These are phyloP conservation scores for Emydura subglobosa DNA, from an alignment of 2,113 vertebrate genomes.

Conservation along the genomic window DNA sequence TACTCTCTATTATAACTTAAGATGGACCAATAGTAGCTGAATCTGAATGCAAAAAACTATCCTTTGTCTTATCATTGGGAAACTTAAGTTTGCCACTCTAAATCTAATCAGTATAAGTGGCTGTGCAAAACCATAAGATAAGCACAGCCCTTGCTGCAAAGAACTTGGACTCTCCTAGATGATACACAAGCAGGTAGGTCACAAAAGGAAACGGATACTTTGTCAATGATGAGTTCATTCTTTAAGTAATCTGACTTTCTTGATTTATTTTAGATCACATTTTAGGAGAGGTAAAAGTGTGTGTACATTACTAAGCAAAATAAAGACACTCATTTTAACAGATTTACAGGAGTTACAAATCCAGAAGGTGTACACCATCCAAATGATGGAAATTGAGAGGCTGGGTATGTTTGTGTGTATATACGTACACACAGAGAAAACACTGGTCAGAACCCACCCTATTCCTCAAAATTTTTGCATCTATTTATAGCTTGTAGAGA, in stretches of 20 bases:
- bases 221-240: neutral
- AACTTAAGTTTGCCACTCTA: neutral
- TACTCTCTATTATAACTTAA: neutral
- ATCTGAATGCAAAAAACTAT: constrained; percentile 14
- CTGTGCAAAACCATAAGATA: neutral
- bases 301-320: neutral
- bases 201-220: neutral
- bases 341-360: neutral
- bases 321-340: neutral
- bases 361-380: neutral
- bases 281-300: neutral
- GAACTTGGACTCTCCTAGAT: neutral
- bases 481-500: neutral
- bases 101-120: neutral
- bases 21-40: neutral
- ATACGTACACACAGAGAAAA: neutral
- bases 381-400: neutral
- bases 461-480: neutral
- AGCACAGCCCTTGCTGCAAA: neutral
- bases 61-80: neutral
- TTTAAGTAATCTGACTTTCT: neutral
- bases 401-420: neutral
- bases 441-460: neutral
- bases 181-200: neutral
- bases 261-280: neutral